Percentiles rank a stretch among this genome's conserved stretches.
Evolutionary conservation across 2,888 invertebrate species (phyloP).

Genomic region (Lingula anatina): DNA sequence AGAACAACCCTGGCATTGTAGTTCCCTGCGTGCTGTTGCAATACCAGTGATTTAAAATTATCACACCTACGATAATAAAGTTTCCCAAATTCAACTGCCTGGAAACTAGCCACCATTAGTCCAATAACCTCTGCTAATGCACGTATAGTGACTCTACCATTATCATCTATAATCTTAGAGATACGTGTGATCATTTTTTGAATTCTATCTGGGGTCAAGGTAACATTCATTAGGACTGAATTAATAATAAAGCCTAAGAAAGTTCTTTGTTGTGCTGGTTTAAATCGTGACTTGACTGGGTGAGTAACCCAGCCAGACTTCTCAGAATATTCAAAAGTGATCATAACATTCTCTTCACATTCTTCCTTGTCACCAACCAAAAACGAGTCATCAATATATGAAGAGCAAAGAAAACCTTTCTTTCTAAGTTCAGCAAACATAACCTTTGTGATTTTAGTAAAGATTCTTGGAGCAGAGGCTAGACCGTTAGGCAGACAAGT

Average conservation of each 20-base stretch:
- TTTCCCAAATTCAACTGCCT: constrained; percentile 2
- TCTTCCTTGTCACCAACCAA: not conserved
- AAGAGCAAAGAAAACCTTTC: not conserved
- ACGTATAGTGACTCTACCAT: not conserved
- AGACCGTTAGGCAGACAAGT: not conserved
- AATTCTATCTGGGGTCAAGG: constrained; percentile 2
- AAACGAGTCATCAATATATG: constrained; percentile 3
- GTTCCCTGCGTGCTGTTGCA: not conserved
- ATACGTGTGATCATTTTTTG: not conserved
- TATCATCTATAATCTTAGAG: not conserved
- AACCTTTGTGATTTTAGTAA: not conserved
- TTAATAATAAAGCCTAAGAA: constrained; percentile 3
- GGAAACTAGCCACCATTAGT: constrained; percentile 3
- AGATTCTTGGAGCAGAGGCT: not conserved
- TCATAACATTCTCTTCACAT: not conserved
- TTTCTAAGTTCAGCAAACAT: not conserved
- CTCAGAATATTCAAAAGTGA: not conserved
- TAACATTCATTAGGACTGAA: constrained; percentile 2
- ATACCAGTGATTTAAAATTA: not conserved
- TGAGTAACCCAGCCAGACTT: constrained; percentile 2
- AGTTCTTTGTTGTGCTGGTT: not conserved
- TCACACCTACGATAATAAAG: constrained; percentile 4
- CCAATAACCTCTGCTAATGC: constrained; percentile 1
- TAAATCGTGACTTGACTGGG: constrained; percentile 2
- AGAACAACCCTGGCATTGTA: not conserved